Evolutionary conservation across 2,797 vertebrate species (phyloP), one percentile per base, ranked within the genome.

Genomic region (Molossus molossus): DNA sequence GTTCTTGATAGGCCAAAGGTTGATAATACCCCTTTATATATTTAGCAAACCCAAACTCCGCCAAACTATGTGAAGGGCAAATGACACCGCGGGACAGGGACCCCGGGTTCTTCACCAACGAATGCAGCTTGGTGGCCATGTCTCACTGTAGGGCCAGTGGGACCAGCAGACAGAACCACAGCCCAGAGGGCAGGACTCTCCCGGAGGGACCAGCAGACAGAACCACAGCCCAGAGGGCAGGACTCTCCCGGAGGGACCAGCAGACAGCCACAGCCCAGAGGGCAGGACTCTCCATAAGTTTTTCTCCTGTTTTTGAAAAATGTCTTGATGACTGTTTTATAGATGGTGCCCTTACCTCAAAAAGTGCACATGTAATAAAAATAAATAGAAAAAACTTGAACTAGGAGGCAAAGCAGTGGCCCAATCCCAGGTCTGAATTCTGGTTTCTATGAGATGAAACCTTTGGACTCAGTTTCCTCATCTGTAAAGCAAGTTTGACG

Each of bases 231-330:
- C 33, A 33, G 33, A 33, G 33, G 33, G 33, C 33, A 33, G 33
- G 33, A 33, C 33, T 33, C 33, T 33, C 33, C 33, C 33, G 33
- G 33, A 33, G 33, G 33, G 33, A 33, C 33, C 33, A 33, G 33
- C 33, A 33, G 33, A 33, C 33, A 33, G 33, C 33, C 33, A 33
- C 33, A 33, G 33, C 33, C 33, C 33, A 33, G 33, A 33, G 33
- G 33, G 40, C 18, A 76, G 15, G 13, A n/a, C 53, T 58, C 62
- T 84, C 48, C 48, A 55, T 53, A 50, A 89, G 58, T 11, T 25
- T 60, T 29, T 53, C 72, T 72, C 40, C 62, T 87, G 33, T 14
- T 87, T 93, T 83, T 23, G 33, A 21, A 72, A 95, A 77, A 91
- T 40, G 37, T 93, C 10, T 53, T 58, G 69, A 9, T 73, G 90